These are phyloP conservation scores for Agrochola macilenta DNA, from an alignment of 2,888 invertebrate genomes.

Conservation along the genomic window DNA sequence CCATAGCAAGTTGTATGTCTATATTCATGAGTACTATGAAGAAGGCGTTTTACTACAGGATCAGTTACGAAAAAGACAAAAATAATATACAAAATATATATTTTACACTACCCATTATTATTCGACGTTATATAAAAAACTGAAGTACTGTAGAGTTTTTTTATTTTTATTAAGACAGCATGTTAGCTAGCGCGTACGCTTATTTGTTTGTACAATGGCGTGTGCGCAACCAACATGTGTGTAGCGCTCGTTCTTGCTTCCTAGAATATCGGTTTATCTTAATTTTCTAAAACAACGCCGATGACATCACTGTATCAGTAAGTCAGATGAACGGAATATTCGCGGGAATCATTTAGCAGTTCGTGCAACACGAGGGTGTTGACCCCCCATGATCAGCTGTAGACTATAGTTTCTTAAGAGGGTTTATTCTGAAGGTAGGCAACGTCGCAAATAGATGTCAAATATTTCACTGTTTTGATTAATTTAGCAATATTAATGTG, in stretches of 20 bases:
- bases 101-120: too few relatives aligned
- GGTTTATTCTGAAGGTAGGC: too few relatives aligned
- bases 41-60: not conserved
- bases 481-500: too few relatives aligned
- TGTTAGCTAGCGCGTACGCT: slow-evolving; percentile 8
- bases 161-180: not conserved
- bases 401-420: not conserved
- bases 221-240: slow-evolving; percentile 29
- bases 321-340: not conserved
- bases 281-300: slow-evolving; percentile 12
- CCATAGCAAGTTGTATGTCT: not conserved
- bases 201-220: slow-evolving; percentile 36
- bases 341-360: not conserved
- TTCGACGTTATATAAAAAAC: too few relatives aligned
- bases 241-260: slow-evolving; percentile 10
- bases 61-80: not conserved
- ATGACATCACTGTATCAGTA: slow-evolving; percentile 14
- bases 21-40: not conserved
- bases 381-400: not conserved
- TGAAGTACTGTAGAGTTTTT: too few relatives aligned
- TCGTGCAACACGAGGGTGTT: not conserved
- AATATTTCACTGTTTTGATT: too few relatives aligned
- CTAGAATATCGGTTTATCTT: slow-evolving; percentile 23
- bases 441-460: too few relatives aligned
- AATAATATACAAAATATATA: too few relatives aligned